Base-by-base conservation (phyloP, 2,888 invertebrate species). In the Andricus curvator region DNA sequence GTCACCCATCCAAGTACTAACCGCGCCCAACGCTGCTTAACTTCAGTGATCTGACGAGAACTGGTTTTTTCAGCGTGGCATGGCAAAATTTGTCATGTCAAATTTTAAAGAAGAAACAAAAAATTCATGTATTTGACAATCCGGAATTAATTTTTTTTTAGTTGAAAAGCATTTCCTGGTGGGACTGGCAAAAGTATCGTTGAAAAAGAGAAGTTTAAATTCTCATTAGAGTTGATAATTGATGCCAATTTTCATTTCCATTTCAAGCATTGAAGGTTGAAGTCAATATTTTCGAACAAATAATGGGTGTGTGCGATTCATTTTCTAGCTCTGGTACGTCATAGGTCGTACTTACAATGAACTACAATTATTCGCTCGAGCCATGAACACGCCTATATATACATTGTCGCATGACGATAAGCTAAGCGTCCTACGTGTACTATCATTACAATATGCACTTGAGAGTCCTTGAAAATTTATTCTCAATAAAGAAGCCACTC, bases 401-500 rank as follows among this genome's bases (percentile, higher is more conserved):
- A 66, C 41, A 17, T 41, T 15, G 33, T 74, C 33, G 51, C 70
- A 56, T 33, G 33, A 51, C n/a, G 51, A 29, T 70, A 70, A 70
- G 29, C 70, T 70, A 70, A 29, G 29, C 25, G 37, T 41, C 22
- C 22, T 67, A 44, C 44, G 44, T 1, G 9, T 11, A 44, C 44
- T 70, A 51, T 70, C 70, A 51, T 70, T 56, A 29, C 41, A 44
- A 44, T 33, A 56, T 70, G 51, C 29, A 70, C 70, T 70, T 70
- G 70, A 29, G 33, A 51, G 70, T 56, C 51, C 51, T 70, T 70
- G 51, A 70, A 70, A 51, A 20, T 70, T 70, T 33, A 56, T 29
- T 70, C 33, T 51, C 70, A 70, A 70, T 70, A 70, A 70, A 70
- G 51, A 70, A 70, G 51, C 48, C 70, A 25, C 20, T 70, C 51